These are phyloP conservation scores for Psittacula derbiana DNA, from an alignment of 2,797 vertebrate species.

Conservation along the genomic window DNA sequence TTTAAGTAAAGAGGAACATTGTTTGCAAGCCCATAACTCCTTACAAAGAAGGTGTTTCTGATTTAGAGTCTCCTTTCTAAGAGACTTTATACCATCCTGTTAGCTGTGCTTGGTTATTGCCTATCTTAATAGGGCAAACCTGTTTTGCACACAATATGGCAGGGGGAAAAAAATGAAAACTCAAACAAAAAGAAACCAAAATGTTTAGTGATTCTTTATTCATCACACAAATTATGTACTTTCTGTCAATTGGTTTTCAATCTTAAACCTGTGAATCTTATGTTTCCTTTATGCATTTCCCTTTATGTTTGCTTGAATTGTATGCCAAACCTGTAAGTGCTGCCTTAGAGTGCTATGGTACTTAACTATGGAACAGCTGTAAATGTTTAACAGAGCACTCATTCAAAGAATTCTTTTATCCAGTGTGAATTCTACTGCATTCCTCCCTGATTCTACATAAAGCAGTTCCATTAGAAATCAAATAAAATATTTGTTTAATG, in stretches of 20 bases:
- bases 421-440: neutral
- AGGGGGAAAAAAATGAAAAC: neutral
- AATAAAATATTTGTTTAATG: neutral
- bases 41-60: neutral
- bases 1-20: neutral
- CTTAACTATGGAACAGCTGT: neutral
- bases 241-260: neutral
- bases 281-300: neutral
- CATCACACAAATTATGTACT: neutral
- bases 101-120: neutral
- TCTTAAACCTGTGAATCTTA: neutral
- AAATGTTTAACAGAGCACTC: neutral
- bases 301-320: neutral
- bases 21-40: neutral
- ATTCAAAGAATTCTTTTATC: slow-evolving; percentile 1
- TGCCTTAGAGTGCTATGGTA: neutral
- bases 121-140: neutral
- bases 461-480: neutral
- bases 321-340: neutral
- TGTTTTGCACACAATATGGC: neutral
- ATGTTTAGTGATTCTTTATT: neutral
- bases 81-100: neutral
- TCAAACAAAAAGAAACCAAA: neutral
- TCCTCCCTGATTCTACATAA: neutral
- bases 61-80: neutral